Evolutionary conservation across 2,888 invertebrate species (phyloP).

Genomic region (Erebia epiphron): DNA sequence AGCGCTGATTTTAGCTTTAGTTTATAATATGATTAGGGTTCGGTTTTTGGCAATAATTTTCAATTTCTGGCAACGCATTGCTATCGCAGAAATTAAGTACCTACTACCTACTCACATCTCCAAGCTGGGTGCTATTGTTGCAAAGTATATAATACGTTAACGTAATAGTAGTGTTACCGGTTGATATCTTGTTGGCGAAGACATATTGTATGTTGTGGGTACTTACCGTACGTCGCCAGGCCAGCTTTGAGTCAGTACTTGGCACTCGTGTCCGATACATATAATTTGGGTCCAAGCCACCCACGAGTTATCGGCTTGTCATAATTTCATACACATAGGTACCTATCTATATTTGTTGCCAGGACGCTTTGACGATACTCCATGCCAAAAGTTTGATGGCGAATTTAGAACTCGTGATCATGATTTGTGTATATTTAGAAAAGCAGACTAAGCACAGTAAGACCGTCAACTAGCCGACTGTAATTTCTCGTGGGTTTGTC

Average conservation of each 20-base stretch:
- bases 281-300: conserved; percentile 74
- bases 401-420: conserved; percentile 33
- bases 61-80: too few relatives aligned
- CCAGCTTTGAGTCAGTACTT: conserved; percentile 57
- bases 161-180: conserved; percentile 6
- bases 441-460: not conserved
- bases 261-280: conserved; percentile 68
- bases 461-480: too few relatives aligned
- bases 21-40: too few relatives aligned
- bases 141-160: not conserved
- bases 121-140: not conserved
- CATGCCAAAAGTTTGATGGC: conserved; percentile 30
- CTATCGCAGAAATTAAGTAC: too few relatives aligned
- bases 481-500: too few relatives aligned
- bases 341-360: conserved; percentile 64
- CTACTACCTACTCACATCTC: too few relatives aligned
- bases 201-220: conserved; percentile 31
- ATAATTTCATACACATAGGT: conserved; percentile 65
- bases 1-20: too few relatives aligned
- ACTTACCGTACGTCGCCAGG: conserved; percentile 42
- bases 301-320: conserved; percentile 78
- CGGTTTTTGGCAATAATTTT: too few relatives aligned
- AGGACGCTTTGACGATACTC: conserved; percentile 44
- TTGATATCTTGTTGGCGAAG: conserved; percentile 26
- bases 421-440: conserved; percentile 24